Evolutionary conservation across 2,113 vertebrate species (phyloP), one percentile per base, ranked within the genome.

Genomic region (Emberiza fucata): DNA sequence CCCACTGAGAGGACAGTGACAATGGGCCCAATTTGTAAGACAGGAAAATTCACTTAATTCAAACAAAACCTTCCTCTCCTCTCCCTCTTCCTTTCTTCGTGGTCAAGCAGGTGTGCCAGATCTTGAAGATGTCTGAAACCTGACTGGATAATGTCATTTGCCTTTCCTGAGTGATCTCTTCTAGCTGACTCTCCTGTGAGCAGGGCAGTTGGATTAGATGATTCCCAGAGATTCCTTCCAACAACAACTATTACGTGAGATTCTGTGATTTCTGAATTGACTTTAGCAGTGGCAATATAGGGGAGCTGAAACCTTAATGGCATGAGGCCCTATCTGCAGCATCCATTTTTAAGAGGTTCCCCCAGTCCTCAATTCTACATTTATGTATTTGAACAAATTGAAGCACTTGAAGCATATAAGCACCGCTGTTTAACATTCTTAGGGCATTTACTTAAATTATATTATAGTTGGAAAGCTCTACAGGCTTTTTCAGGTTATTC

Each of bases 211-310:
- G 37, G 10, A 39, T 50, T 44, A 29, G 7, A 29, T 17, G 37
- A 39, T 45, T 73, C 5, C 9, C 33, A 73, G 33, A 65, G 7
- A 53, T 15, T 11, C 40, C 17, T 91, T 83, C 22, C 40, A 86
- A 12, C 14, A 1, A 0, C 12, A 27, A 20, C 3, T 5, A 21
- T 54, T 54, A 21, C 0, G 0, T 33, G 44, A 35, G 16, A 35
- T 72, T 63, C 39, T 86, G 25, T 64, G n/a, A 51, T 7, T 76
- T 22, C 5, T 71, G 6, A 33, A 45, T 63, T 79, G 18, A 42
- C 20, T 64, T 86, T 7, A 65, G 3, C 19, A 60, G 35, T 24
- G 33, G 9, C 8, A 35, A 4, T 47, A 21, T 12, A 78, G 33
- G 4, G 2, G 6, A 28, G 0, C 2, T 84, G 53, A 93, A 77